Evolutionary conservation across 1,140 invertebrate genomes (phyloP).

Genomic region (Anastrepha ludens): DNA sequence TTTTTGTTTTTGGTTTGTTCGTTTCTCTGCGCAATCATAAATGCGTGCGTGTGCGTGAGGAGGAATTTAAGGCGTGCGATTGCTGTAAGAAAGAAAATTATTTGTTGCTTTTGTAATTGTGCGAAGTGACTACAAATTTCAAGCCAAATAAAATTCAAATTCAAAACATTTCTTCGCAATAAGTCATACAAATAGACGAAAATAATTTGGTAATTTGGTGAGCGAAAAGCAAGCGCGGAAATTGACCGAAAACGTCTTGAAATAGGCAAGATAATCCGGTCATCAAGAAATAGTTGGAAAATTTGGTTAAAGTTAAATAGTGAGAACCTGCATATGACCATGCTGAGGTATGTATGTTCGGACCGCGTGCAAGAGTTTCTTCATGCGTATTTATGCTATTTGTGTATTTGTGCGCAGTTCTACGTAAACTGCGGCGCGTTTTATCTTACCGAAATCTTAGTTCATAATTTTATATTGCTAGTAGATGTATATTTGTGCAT

Average conservation of each 20-base stretch:
- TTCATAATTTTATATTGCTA: too few species aligned
- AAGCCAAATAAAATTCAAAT: background rate
- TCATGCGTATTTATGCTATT: too few species aligned
- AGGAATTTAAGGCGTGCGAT: background rate
- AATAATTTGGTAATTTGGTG: background rate
- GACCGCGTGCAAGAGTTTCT: too few species aligned
- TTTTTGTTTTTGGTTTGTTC: too few species aligned
- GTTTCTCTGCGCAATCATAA: background rate
- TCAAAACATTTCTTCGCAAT: background rate
- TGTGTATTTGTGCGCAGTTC: background rate
- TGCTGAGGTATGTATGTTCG: background rate
- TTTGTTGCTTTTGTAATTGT: background rate
- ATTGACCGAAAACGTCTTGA: background rate
- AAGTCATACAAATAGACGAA: background rate
- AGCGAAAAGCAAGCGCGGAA: background rate
- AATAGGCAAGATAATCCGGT: background rate
- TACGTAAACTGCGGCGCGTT: background rate
- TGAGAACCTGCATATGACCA: background rate
- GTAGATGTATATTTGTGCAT: background rate
- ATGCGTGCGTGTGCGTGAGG: background rate
- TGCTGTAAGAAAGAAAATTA: constrained; percentile 2
- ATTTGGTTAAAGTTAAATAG: background rate
- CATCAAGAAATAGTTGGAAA: background rate
- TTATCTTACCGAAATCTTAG: background rate
- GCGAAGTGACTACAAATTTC: background rate